A percentile compares a stretch with the other conserved stretches of the same genome.
phyloP scores from a whole-genome alignment of 2,888 invertebrate species.

The Endomychus coccineus region DNA sequence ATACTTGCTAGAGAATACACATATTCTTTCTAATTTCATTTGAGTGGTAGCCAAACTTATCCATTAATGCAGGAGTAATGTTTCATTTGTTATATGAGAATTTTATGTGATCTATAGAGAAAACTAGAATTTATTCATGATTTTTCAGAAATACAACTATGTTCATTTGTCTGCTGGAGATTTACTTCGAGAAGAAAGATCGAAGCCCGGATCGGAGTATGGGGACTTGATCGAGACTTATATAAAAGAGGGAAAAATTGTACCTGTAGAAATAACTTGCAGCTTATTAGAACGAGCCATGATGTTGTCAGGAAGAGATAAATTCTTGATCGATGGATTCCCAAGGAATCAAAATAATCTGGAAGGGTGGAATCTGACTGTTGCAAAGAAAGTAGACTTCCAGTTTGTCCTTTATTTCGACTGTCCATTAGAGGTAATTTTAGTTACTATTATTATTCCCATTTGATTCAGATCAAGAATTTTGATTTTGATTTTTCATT shows the following conservation, averaged over 20 bases:
- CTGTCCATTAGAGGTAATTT: slow-evolving; percentile 51
- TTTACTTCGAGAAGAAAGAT: slow-evolving; percentile 84
- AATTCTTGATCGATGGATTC: slow-evolving; percentile 96
- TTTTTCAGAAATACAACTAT: slow-evolving; percentile 61
- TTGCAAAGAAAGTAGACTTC: slow-evolving; percentile 76
- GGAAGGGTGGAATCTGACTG: slow-evolving; percentile 83
- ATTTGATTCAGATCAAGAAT: too few species aligned
- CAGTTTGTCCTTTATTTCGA: slow-evolving; percentile 90
- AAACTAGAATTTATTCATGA: too few species aligned
- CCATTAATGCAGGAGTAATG: too few species aligned
- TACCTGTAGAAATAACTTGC: slow-evolving; percentile 98
- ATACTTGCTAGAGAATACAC: too few species aligned
- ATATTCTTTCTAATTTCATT: too few species aligned
- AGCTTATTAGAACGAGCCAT: slow-evolving; percentile 81
- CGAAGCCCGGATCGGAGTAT: slow-evolving; percentile 74
- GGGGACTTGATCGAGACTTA: slow-evolving; percentile 89
- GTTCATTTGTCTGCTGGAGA: slow-evolving; percentile 90
- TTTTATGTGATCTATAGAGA: too few species aligned
- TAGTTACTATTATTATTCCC: neutral
- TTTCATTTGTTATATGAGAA: too few species aligned
- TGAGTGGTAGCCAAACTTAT: too few species aligned
- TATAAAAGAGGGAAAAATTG: slow-evolving; percentile 89
- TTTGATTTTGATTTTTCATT: too few species aligned
- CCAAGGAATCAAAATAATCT: slow-evolving; percentile 95
- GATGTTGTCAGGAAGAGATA: slow-evolving; percentile 52